Evolutionary conservation across 2,113 vertebrate species (phyloP), one percentile per base, ranked within the genome.

Genomic region (Rhombomys opimus): DNA sequence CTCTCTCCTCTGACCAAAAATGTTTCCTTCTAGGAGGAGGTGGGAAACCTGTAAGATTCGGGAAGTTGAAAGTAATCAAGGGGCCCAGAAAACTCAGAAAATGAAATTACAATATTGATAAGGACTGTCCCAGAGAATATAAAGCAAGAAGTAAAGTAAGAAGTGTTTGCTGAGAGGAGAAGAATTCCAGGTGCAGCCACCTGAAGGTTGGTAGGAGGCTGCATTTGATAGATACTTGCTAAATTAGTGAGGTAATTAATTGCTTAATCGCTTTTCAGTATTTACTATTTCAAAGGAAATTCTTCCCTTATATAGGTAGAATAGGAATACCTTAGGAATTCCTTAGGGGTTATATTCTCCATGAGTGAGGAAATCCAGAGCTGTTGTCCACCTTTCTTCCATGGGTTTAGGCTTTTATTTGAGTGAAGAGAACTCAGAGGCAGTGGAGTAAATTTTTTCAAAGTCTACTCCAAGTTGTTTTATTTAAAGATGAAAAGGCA

Each of bases 211-310:
- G 22, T 23, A 46, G 25, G 14, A 15, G 41, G 23, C 22, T 85
- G 14, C 1, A 68, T 1, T 94, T 10, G 84, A 38, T 13, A 91
- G 46, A 25, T 87, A 93, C 50, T 78, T 70, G 11, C 67, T 35
- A 27, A 65, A 27, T 91, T 32, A 91, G 3, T 57, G 32, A 75
- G 52, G 30, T 50, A 77, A 77, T 88, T 78, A 57, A 65, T 41
- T 87, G 1, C 35, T 76, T n/a, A 20, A 50, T 50, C 90, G 90
- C 76, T 87, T 9, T n/a, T 87, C 50, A 70, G 70, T 17, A 20
- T 70, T 92, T 73, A 67, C 73, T 90, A 87, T 90, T 95, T 95
- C 2, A 85, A 94, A 85, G 23, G 82, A 72, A 96, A 50, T 41
- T 92, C 88, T 75, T 14, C n/a, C 57, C 12, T 86, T 38, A 13